A percentile compares a stretch with the other conserved stretches of the same genome.
Conservation (phyloP, 2,113 vertebrate species). For the Etheostoma spectabile region DNA sequence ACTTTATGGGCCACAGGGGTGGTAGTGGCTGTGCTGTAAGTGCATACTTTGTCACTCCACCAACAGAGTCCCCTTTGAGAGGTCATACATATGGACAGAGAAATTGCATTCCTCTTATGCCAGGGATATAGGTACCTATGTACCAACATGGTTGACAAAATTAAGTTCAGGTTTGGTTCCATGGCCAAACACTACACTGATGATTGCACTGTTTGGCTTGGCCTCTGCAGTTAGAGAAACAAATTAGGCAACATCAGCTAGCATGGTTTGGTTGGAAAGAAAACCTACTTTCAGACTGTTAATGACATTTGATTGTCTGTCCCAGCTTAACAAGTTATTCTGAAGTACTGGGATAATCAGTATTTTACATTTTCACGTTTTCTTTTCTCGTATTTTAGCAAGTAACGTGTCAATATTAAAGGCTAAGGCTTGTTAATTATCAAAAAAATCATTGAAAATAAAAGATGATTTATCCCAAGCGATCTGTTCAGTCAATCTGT, state of each 20-base stretch:
- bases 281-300: background rate
- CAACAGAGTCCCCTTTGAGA: slow-evolving; percentile 37
- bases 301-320: background rate
- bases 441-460: background rate
- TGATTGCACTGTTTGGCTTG: background rate
- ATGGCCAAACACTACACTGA: background rate
- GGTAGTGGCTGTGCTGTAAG: slow-evolving; percentile 33
- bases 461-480: too few species aligned
- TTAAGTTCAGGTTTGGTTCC: background rate
- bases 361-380: background rate
- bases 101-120: slow-evolving; percentile 7
- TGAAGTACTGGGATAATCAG: background rate
- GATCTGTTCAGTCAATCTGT: too few species aligned
- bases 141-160: background rate
- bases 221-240: background rate
- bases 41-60: slow-evolving; percentile 53
- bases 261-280: background rate
- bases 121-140: background rate
- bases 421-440: background rate
- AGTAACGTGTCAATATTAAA: too few species aligned
- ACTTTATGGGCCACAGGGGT: slow-evolving; percentile 56
- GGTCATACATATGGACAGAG: slow-evolving; percentile 22
- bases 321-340: background rate
- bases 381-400: too few species aligned
- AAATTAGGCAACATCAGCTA: background rate